Evolutionary conservation across 2,797 vertebrate species (phyloP).

Genomic region (Pampus argenteus): DNA sequence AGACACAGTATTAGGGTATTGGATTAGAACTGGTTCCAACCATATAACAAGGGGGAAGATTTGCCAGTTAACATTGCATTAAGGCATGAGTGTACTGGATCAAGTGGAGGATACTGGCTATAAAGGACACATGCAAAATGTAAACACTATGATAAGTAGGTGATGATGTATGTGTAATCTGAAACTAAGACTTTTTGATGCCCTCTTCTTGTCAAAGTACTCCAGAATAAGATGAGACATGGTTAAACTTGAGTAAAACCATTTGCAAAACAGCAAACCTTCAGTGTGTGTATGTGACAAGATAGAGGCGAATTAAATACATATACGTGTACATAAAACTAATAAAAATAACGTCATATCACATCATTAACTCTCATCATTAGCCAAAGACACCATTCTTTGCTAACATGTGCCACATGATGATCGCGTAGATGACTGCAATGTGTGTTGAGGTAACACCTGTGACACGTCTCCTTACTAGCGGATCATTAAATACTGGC

Average conservation of each 20-base stretch:
- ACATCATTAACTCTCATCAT: neutral
- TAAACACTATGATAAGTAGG: too few species aligned
- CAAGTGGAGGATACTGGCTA: neutral
- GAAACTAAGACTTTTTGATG: conserved; percentile 12
- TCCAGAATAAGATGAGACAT: neutral
- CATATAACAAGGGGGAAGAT: neutral
- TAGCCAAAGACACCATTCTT: conserved; percentile 4
- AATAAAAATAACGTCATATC: neutral
- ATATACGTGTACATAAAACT: neutral
- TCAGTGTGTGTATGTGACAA: neutral
- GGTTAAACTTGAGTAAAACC: neutral
- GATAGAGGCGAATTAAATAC: neutral
- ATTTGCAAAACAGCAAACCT: neutral
- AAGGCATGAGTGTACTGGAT: neutral
- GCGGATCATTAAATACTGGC: conserved; percentile 71
- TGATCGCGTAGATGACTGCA: neutral
- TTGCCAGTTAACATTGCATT: neutral
- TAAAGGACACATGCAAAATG: neutral
- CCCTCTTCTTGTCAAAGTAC: neutral
- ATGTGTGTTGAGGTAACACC: conserved; percentile 47
- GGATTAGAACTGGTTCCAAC: conserved; percentile 5
- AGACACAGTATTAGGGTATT: conserved; percentile 20
- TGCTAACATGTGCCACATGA: neutral
- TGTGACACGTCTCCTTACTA: conserved; percentile 57
- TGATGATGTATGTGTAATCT: neutral